Evolutionary conservation across 2,113 vertebrate species (phyloP).

Genomic region (Tetrax tetrax): DNA sequence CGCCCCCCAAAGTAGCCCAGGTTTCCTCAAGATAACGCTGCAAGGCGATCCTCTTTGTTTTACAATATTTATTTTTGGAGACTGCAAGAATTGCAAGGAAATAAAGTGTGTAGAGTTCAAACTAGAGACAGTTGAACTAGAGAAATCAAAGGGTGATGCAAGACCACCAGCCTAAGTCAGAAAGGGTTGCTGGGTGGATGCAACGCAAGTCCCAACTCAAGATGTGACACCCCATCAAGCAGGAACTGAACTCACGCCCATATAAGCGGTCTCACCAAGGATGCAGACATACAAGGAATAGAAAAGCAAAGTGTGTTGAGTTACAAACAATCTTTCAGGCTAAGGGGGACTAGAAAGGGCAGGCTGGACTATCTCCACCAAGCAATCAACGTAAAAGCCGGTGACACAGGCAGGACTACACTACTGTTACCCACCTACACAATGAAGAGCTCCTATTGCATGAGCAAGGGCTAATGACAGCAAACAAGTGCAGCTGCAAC

Average conservation of each 20-base stretch:
- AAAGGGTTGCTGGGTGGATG: background rate
- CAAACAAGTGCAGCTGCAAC: background rate
- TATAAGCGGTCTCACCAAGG: background rate
- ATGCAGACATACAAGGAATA: accelerated
- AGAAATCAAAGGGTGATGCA: background rate
- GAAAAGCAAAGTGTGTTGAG: background rate
- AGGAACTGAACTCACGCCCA: background rate
- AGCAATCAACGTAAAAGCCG: background rate
- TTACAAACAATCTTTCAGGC: background rate
- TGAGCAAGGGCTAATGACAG: background rate
- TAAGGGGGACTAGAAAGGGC: background rate
- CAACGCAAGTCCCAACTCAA: background rate
- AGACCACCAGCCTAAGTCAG: background rate
- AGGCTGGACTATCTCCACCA: background rate
- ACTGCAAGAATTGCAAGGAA: background rate
- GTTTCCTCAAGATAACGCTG: background rate
- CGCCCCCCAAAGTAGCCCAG: background rate
- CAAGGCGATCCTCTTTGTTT: background rate
- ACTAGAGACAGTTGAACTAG: background rate
- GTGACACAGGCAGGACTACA: accelerated
- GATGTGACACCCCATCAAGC: background rate
- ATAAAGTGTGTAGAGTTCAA: background rate
- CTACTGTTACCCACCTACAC: background rate
- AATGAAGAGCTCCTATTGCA: background rate
- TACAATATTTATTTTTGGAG: background rate